Conservation (phyloP, 2,113 vertebrate genomes). For the Percopsis transmontana region DNA sequence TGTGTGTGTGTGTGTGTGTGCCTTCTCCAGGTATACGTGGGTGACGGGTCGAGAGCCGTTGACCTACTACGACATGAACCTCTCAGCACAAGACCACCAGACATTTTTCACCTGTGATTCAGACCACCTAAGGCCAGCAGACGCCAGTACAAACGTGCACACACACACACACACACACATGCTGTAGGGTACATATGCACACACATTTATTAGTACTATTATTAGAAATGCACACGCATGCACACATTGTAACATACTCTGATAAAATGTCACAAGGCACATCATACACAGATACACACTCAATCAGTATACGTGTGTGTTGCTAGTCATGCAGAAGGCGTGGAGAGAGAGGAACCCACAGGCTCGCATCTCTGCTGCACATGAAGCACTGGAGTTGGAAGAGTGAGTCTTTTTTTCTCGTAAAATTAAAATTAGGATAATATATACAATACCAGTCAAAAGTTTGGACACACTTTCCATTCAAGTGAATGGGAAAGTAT, state of each 20-base stretch:
- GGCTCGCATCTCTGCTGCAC: conserved; percentile 96
- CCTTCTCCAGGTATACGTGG: conserved; percentile 88
- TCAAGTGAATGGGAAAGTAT: too few species aligned
- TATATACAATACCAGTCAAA: too few species aligned
- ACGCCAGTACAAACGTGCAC: conserved; percentile 84
- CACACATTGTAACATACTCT: background rate
- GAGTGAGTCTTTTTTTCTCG: conserved; percentile 79
- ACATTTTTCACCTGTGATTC: conserved; percentile 98
- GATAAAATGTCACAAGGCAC: background rate
- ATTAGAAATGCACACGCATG: background rate
- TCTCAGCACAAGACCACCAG: conserved; percentile 97
- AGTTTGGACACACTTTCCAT: too few species aligned
- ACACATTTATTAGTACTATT: background rate
- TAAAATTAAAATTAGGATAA: too few species aligned
- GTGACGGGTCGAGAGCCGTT: conserved; percentile 96
- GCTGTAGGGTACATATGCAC: background rate
- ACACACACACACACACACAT: background rate
- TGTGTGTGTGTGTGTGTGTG: conserved; percentile 10
- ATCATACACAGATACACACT: background rate
- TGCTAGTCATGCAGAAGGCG: conserved; percentile 97
- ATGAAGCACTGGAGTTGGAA: conserved; percentile 96
- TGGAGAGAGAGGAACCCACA: conserved; percentile 99
- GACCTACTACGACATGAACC: conserved; percentile 99
- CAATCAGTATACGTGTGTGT: conserved; percentile 39
- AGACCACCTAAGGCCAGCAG: conserved; percentile 92